Conservation (phyloP, 2,113 vertebrate species). For the Phoenicopterus ruber region DNA sequence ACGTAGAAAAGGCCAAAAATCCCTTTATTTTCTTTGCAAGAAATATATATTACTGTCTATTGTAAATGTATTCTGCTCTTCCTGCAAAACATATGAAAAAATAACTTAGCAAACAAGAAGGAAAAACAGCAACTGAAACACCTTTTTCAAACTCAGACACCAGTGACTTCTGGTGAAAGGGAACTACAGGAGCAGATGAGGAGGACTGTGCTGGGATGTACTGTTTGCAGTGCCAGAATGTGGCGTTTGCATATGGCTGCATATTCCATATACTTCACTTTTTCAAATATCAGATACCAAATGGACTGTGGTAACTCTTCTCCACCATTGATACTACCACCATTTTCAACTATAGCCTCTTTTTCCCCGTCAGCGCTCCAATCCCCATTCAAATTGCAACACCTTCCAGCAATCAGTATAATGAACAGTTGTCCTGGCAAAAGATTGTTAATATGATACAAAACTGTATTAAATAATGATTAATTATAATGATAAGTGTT, state of each 20-base stretch:
- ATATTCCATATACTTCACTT: background rate
- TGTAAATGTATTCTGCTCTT: background rate
- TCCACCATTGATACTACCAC: background rate
- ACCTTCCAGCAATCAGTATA: background rate
- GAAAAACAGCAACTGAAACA: background rate
- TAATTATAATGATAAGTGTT: background rate
- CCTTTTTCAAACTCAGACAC: background rate
- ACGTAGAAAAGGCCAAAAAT: background rate
- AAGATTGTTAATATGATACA: background rate
- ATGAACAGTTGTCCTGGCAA: background rate
- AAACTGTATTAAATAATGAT: background rate
- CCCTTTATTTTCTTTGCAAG: background rate
- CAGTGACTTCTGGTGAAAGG: background rate
- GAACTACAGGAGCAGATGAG: background rate
- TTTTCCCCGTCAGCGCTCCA: background rate
- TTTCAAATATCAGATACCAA: background rate
- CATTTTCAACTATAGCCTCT: background rate
- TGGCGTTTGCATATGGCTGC: background rate
- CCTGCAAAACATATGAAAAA: background rate
- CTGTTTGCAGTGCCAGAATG: accelerated
- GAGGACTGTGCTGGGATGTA: background rate
- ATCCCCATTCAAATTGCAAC: background rate
- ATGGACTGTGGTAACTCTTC: background rate
- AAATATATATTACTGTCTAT: background rate
- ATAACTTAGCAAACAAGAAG: background rate